Percentiles rank a stretch among this genome's conserved stretches.
Evolutionary conservation across 2,113 vertebrate species (phyloP).

Genomic region (Paralichthys olivaceus): DNA sequence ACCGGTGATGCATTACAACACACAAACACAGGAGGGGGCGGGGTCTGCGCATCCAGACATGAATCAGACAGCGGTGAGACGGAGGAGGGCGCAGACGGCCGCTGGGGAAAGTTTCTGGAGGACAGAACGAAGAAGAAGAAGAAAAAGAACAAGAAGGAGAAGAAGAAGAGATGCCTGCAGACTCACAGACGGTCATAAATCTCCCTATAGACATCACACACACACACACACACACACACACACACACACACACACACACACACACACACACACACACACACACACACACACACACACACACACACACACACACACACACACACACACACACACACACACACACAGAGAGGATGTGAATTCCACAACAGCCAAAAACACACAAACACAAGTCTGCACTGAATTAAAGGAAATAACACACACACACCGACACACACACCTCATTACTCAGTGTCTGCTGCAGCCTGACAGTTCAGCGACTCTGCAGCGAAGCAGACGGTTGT

Average conservation of each 20-base stretch:
- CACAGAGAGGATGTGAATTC: background rate
- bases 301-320: too few species aligned
- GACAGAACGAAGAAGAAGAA: background rate
- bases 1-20: constrained; percentile 26
- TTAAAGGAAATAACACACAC: background rate
- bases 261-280: too few species aligned
- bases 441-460: constrained; percentile 58
- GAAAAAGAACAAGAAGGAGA: too few species aligned
- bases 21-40: constrained; percentile 1
- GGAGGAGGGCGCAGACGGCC: constrained; percentile 12
- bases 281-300: too few species aligned
- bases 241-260: too few species aligned
- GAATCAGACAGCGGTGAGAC: constrained; percentile 42
- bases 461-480: constrained; percentile 53
- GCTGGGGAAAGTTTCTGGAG: background rate
- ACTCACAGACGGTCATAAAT: background rate
- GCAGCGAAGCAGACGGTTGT: constrained; percentile 18
- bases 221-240: too few species aligned
- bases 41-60: constrained; percentile 20
- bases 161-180: constrained; percentile 16
- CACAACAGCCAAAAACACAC: too few species aligned
- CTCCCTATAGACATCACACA: too few species aligned
- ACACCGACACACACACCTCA: background rate
- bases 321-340: too few species aligned
- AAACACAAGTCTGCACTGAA: too few species aligned